Percentiles rank a stretch among this genome's conserved stretches.
Evolutionary conservation across 2,888 invertebrate species (phyloP).

Genomic region (Agrilus cyanescens): DNA sequence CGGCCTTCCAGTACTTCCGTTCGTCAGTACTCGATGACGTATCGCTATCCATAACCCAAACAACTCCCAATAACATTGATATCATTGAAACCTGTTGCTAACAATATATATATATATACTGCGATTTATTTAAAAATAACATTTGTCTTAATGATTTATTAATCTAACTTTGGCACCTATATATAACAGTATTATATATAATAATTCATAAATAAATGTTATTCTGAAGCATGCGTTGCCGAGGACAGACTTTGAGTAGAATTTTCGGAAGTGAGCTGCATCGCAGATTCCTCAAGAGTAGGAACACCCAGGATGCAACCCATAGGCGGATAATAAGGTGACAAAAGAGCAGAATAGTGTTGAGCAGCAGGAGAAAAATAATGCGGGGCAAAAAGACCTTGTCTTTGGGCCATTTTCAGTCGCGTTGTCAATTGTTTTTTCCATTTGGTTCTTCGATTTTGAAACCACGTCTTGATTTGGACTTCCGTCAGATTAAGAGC

Average conservation of each 20-base stretch:
- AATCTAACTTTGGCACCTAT: too few relatives aligned
- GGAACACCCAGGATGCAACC: slow-evolving; percentile 48
- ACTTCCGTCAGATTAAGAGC: slow-evolving; percentile 82
- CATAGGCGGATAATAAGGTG: slow-evolving; percentile 50
- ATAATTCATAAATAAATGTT: too few relatives aligned
- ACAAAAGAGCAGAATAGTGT: slow-evolving; percentile 47
- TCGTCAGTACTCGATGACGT: too few relatives aligned
- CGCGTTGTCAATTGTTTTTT: slow-evolving; percentile 90
- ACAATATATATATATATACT: too few relatives aligned
- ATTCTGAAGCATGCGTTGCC: too few relatives aligned
- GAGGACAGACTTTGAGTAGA: slow-evolving; percentile 14
- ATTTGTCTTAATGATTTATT: too few relatives aligned
- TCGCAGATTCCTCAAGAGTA: slow-evolving; percentile 33
- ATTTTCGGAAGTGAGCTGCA: slow-evolving; percentile 16
- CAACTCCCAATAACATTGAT: too few relatives aligned
- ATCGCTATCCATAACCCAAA: too few relatives aligned
- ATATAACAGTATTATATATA: too few relatives aligned
- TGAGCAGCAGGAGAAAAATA: slow-evolving; percentile 51
- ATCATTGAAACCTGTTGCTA: too few relatives aligned
- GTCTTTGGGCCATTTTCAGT: slow-evolving; percentile 78
- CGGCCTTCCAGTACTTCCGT: too few relatives aligned
- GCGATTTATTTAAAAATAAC: too few relatives aligned
- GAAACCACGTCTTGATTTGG: slow-evolving; percentile 96
- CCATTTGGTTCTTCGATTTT: slow-evolving; percentile 93
- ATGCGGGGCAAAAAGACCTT: slow-evolving; percentile 62